Evolutionary conservation across 2,888 invertebrate genomes (phyloP).

Genomic region (Hydrotaea cyrtoneurina): DNA sequence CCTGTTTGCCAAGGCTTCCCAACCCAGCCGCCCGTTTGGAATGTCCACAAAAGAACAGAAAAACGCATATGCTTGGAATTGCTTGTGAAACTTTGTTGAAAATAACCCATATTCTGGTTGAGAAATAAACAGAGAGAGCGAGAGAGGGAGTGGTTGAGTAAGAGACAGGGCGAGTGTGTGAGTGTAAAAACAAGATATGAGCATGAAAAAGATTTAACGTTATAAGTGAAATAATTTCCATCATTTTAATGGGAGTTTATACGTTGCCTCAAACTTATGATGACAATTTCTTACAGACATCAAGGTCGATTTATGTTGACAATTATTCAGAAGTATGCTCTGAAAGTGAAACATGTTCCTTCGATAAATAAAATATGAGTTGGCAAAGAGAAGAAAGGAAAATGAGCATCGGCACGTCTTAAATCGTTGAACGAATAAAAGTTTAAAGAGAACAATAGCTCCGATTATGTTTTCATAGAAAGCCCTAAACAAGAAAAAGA

Average conservation of each 20-base stretch:
- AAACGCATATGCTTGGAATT: constrained; percentile 11
- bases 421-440: too few relatives aligned
- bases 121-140: constrained; percentile 3
- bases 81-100: constrained; percentile 3
- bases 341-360: too few relatives aligned
- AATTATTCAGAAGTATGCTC: not conserved
- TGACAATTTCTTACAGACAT: constrained; percentile 11
- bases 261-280: not conserved
- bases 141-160: too few relatives aligned
- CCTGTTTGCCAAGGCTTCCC: not conserved
- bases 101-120: constrained; percentile 26
- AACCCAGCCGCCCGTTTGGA: too few relatives aligned
- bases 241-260: constrained; percentile 27
- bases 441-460: too few relatives aligned
- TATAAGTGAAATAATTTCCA: constrained; percentile 15
- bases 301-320: not conserved
- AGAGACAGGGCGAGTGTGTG: constrained; percentile 3
- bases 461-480: too few relatives aligned
- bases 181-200: constrained; percentile 16
- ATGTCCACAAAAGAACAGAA: not conserved
- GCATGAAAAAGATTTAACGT: constrained; percentile 23
- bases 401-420: too few relatives aligned
- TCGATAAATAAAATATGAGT: too few relatives aligned
- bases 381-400: too few relatives aligned
- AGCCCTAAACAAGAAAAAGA: too few relatives aligned